These are phyloP conservation scores for Hypselothyrea guttata DNA, from an alignment of 2,888 invertebrate species.

Conservation along the genomic window DNA sequence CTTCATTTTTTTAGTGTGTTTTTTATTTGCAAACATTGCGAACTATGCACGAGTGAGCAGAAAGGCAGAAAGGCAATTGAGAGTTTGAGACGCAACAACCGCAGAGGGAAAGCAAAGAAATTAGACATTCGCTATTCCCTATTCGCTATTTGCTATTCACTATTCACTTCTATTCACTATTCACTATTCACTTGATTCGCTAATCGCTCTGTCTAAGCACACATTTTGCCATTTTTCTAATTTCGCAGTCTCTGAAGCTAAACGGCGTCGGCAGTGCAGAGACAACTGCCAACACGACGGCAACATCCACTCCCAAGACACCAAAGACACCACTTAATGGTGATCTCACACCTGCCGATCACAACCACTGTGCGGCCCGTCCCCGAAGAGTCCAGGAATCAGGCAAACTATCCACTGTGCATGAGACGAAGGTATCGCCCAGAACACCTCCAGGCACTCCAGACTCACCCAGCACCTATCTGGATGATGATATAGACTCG, in stretches of 20 bases:
- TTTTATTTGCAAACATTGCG: constrained; percentile 28
- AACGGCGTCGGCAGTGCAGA: constrained; percentile 75
- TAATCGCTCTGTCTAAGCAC: constrained; percentile 47
- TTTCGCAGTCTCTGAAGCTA: constrained; percentile 80
- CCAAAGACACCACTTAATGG: constrained; percentile 82
- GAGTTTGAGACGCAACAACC: constrained; percentile 45
- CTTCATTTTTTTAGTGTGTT: background rate
- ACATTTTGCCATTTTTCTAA: constrained; percentile 49
- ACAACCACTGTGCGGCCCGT: constrained; percentile 46
- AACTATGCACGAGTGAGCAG: constrained; percentile 67
- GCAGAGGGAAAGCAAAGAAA: constrained; percentile 32
- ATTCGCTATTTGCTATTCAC: constrained; percentile 2
- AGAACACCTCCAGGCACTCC: constrained; percentile 86
- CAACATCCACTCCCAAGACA: constrained; percentile 66
- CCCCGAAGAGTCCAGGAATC: constrained; percentile 18
- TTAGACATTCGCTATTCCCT: constrained; percentile 5
- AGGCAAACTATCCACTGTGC: constrained; percentile 66
- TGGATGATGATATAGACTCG: constrained; percentile 89
- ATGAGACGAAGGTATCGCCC: constrained; percentile 81
- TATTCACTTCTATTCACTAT: background rate
- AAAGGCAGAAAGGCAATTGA: constrained; percentile 39
- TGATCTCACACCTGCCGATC: background rate
- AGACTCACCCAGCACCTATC: constrained; percentile 83
- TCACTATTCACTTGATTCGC: constrained; percentile 41
- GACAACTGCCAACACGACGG: constrained; percentile 51